A percentile compares a stretch with the other conserved stretches of the same genome.
Evolutionary conservation across 2,113 vertebrate species (phyloP).

Genomic region (Sebastes schlegelii): DNA sequence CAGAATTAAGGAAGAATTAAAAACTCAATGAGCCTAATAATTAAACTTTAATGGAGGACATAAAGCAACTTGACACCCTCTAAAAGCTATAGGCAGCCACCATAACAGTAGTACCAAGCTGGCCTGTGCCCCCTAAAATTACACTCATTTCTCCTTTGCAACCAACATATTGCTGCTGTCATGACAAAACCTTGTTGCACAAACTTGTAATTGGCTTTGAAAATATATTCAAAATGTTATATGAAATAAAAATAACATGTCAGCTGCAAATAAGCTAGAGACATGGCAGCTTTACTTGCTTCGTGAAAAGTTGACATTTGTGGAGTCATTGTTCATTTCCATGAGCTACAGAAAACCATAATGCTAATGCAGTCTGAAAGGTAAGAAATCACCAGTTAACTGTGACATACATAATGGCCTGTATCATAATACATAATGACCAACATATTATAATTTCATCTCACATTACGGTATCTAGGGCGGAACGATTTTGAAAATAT

Average conservation of each 20-base stretch:
- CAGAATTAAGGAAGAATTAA: constrained; percentile 79
- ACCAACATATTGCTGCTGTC: constrained; percentile 16
- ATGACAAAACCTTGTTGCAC: constrained; percentile 20
- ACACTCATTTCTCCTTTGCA: constrained; percentile 23
- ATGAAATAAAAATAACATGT: not conserved
- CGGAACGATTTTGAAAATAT: no score
- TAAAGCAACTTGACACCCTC: constrained; percentile 72
- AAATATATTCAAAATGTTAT: constrained; percentile 18
- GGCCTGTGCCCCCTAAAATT: not conserved
- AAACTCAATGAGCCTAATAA: constrained; percentile 82
- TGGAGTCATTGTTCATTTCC: not conserved
- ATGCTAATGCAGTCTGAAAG: constrained; percentile 6
- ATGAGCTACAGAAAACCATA: not conserved
- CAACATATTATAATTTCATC: not conserved
- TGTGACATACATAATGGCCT: not conserved
- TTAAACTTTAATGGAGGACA: constrained; percentile 80
- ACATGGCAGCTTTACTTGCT: not conserved
- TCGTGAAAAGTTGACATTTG: not conserved
- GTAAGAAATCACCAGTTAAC: not conserved
- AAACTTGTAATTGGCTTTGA: not conserved
- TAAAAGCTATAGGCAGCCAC: constrained; percentile 67
- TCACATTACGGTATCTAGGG: not conserved
- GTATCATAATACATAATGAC: constrained; percentile 3
- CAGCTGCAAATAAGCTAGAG: not conserved
- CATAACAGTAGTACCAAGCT: constrained; percentile 43